Base-by-base conservation (phyloP, 2,797 vertebrate species). In the Lagocephalus sceleratus region DNA sequence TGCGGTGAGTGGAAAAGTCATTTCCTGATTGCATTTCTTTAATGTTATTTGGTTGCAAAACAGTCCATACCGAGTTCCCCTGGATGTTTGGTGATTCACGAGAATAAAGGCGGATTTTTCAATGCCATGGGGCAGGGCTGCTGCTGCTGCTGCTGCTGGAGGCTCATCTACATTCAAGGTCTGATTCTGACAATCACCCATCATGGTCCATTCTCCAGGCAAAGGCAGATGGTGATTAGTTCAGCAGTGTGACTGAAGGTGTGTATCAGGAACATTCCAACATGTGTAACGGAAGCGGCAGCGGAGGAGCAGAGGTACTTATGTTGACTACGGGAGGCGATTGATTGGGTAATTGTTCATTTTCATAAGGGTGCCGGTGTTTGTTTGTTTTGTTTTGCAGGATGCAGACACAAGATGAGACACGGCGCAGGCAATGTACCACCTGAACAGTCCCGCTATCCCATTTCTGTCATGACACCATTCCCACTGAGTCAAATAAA, bases 401-500 rank as follows among this genome's bases (percentile, higher is more conserved):
- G 38, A 38, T 14, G 54, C 20, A 41, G 42, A 51, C 51, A 38
- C 48, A 47, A 53, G 22, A 8, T 20, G 5, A 29, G 19, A 14
- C 20, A 43, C 8, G 10, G 42, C 9, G 42, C 19, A 20, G 29
- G 7, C 7, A 32, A 5, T 25, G 23, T 7, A 4, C 29, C 11
- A 32, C 11, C 3, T 32, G 29, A 14, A 12, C 10, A 12, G 29
- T 32, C 29, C 29, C 15, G 46, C 46, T 54, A 29, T 29, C 35
- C 40, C 38, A 26, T 47, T 48, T 48, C 55, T 35, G 43, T 57
- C 25, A 63, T 55, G 43, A 41, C 52, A 60, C 51, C 51, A 41
- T 45, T 48, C 54, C 53, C 44, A 50, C 46, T 32, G 19, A 57
- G 54, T 43, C 15, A 19, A 47, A 44, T 0, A n/a, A 12, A 1